Evolutionary conservation across 2,888 invertebrate species (phyloP).

Genomic region (Pandemis heparana): DNA sequence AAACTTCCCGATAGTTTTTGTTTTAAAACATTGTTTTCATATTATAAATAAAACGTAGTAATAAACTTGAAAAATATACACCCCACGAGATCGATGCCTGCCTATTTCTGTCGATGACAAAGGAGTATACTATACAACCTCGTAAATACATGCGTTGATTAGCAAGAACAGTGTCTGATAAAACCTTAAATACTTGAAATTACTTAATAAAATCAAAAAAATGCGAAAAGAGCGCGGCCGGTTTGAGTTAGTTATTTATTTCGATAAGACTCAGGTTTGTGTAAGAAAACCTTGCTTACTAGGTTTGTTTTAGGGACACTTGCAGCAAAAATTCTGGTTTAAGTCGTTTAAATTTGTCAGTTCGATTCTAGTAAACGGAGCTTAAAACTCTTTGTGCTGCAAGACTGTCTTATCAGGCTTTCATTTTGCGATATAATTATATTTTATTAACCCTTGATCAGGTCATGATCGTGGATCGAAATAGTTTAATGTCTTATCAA

Average conservation of each 20-base stretch:
- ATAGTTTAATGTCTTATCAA: background rate
- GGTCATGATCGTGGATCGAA: no score
- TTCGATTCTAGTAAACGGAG: no score
- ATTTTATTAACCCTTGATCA: no score
- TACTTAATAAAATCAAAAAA: background rate
- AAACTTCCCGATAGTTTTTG: constrained; percentile 78
- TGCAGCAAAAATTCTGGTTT: no score
- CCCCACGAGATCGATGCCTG: background rate
- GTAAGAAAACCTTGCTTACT: background rate
- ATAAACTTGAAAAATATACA: background rate
- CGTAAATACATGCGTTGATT: background rate
- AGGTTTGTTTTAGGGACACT: background rate
- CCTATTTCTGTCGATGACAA: background rate
- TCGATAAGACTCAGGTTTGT: background rate
- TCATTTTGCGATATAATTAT: no score
- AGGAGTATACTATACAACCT: background rate
- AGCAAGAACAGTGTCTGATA: background rate
- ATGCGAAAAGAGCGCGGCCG: background rate
- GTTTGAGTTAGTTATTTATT: background rate
- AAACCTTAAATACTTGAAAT: background rate
- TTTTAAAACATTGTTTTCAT: constrained; percentile 34
- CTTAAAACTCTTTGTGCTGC: no score
- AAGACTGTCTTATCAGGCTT: no score
- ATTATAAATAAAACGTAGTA: background rate
- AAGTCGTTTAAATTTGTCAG: no score